A percentile compares a stretch with the other conserved stretches of the same genome.
Evolutionary conservation across 1,140 invertebrate genomes (phyloP).

Genomic region (Drosophila aff.): DNA sequence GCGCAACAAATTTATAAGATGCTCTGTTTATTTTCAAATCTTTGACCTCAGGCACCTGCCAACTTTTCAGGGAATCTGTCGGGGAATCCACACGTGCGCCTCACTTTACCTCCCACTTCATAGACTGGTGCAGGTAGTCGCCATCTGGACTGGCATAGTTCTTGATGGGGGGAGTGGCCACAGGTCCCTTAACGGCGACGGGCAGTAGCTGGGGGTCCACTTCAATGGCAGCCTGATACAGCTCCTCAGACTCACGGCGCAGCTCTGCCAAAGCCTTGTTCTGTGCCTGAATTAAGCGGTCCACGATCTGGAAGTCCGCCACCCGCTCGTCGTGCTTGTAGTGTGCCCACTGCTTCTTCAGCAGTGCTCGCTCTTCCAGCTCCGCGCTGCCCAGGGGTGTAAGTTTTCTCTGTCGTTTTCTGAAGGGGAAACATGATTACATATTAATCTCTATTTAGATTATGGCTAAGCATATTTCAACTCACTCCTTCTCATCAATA

Average conservation of each 20-base stretch:
- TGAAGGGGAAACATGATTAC: conserved; percentile 69
- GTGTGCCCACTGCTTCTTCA: conserved; percentile 90
- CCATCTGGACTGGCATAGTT: conserved; percentile 93
- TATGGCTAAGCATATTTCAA: background rate
- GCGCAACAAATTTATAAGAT: background rate
- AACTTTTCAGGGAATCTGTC: background rate
- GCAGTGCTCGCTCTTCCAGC: conserved; percentile 86
- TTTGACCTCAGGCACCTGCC: conserved; percentile 14
- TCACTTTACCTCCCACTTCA: conserved; percentile 88
- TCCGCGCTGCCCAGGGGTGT: conserved; percentile 85
- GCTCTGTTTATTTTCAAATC: conserved; percentile 52
- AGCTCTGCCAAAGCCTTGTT: conserved; percentile 91
- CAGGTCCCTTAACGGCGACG: conserved; percentile 88
- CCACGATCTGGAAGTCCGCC: conserved; percentile 88
- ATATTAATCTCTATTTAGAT: background rate
- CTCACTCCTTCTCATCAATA: conserved; percentile 89
- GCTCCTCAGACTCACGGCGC: conserved; percentile 90
- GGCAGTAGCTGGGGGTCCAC: conserved; percentile 90
- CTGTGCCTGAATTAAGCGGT: conserved; percentile 89
- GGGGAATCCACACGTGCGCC: background rate
- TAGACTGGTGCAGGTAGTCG: conserved; percentile 92
- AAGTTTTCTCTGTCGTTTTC: conserved; percentile 86
- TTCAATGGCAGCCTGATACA: conserved; percentile 94
- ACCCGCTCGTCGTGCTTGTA: conserved; percentile 89
- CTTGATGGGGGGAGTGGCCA: conserved; percentile 91